These are phyloP conservation scores for Nomada fabriciana DNA, from an alignment of 2,888 invertebrate genomes.

Conservation along the genomic window DNA sequence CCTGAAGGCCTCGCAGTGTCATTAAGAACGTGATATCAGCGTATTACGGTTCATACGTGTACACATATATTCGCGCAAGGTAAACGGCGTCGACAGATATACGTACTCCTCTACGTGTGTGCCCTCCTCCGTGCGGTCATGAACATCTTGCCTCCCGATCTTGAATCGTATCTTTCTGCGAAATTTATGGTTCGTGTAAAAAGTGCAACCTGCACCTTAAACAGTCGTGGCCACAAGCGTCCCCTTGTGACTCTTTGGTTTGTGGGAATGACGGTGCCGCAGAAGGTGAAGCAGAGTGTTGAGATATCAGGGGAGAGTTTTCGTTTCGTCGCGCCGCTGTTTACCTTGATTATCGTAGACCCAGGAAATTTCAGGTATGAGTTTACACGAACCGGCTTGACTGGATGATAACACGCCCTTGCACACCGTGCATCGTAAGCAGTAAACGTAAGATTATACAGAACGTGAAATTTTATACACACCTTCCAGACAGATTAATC, in stretches of 20 bases:
- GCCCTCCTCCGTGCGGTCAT: neutral
- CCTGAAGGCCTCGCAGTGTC: neutral
- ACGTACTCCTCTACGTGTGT: neutral
- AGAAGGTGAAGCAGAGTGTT: conserved; percentile 9
- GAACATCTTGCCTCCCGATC: conserved; percentile 21
- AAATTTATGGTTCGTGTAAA: conserved; percentile 56
- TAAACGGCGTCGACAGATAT: neutral
- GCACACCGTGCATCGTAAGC: conserved; percentile 5
- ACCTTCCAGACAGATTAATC: conserved; percentile 42
- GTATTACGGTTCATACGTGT: neutral
- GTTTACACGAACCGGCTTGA: conserved; percentile 57
- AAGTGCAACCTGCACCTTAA: conserved; percentile 42
- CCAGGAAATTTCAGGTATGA: conserved; percentile 53
- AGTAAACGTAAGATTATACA: conserved; percentile 22
- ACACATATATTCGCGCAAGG: neutral
- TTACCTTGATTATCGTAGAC: conserved; percentile 70
- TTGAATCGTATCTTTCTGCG: conserved; percentile 42
- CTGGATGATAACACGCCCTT: conserved; percentile 52
- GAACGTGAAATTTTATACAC: conserved; percentile 46
- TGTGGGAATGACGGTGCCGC: neutral
- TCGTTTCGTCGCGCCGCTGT: conserved; percentile 65
- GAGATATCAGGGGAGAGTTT: conserved; percentile 43
- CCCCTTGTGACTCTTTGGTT: conserved; percentile 8
- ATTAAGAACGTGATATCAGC: neutral
- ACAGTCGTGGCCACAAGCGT: conserved; percentile 33